Percentiles rank a stretch among this genome's conserved stretches.
These are phyloP conservation scores for Pocillopora grandis DNA, from an alignment of 92 coral and sea anemone genomes.

Conservation along the genomic window DNA sequence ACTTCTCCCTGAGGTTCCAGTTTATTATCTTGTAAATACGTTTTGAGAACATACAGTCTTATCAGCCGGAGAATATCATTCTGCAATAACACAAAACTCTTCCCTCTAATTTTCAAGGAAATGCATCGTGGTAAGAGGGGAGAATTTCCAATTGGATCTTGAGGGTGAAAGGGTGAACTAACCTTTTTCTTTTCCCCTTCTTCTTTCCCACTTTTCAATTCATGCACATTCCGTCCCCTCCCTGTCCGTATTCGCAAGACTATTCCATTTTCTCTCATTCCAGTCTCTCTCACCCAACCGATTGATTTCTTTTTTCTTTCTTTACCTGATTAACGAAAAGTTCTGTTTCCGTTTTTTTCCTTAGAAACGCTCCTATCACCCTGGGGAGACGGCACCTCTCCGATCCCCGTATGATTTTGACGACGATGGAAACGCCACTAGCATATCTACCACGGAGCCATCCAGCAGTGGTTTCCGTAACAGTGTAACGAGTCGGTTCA, in stretches of 20 bases:
- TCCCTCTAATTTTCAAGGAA: too few species aligned
- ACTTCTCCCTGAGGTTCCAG: too few species aligned
- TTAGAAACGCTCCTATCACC: constrained; percentile 95
- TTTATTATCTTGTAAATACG: too few species aligned
- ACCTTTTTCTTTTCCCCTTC: too few species aligned
- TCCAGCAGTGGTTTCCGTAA: constrained; percentile 89
- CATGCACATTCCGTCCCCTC: neutral
- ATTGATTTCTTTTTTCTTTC: neutral
- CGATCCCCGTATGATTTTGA: constrained; percentile 84
- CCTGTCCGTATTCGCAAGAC: neutral
- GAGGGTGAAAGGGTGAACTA: too few species aligned
- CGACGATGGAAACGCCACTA: constrained; percentile 85
- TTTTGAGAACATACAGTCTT: too few species aligned
- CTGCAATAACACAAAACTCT: too few species aligned
- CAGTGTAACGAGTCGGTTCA: constrained; percentile 74
- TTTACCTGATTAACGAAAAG: neutral
- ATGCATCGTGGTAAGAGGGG: too few species aligned
- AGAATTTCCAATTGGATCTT: too few species aligned
- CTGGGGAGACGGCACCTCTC: constrained; percentile 79
- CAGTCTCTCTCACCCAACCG: neutral
- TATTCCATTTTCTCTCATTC: neutral
- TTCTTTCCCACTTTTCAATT: too few species aligned
- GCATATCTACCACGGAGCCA: constrained; percentile 87
- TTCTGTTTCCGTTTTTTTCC: neutral
- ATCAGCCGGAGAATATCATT: too few species aligned